Percentiles rank a stretch among this genome's conserved stretches.
Conservation (phyloP, 1,140 invertebrate species). For the Heliconius eleuchia region DNA sequence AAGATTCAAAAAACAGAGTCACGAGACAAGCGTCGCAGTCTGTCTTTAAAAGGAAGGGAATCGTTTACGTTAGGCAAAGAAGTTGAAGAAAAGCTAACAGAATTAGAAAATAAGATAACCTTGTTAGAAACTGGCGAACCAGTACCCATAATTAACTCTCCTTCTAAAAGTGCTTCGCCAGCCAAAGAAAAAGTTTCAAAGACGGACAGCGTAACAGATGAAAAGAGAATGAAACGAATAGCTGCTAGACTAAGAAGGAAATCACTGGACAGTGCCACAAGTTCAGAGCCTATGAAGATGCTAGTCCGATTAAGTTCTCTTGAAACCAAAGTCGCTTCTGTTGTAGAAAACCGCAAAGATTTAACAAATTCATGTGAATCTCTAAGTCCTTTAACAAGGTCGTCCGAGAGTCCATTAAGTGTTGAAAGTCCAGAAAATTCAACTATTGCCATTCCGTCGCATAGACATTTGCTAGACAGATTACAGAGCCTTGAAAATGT, state of each 20-base stretch:
- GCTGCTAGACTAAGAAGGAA: constrained; percentile 84
- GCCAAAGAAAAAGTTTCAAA: constrained; percentile 79
- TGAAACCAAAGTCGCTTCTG: constrained; percentile 87
- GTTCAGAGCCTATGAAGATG: constrained; percentile 89
- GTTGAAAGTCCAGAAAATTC: constrained; percentile 64
- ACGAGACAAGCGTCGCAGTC: constrained; percentile 88
- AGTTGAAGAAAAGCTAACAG: constrained; percentile 90
- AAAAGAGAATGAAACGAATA: constrained; percentile 79
- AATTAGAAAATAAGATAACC: constrained; percentile 89
- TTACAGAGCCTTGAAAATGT: constrained; percentile 83
- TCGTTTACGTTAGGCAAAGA: constrained; percentile 90
- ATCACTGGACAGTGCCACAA: constrained; percentile 88
- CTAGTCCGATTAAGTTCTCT: constrained; percentile 87
- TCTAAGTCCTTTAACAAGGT: constrained; percentile 68
- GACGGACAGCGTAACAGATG: constrained; percentile 79
- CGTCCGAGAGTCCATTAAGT: constrained; percentile 59
- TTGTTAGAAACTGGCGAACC: constrained; percentile 82
- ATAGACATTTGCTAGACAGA: constrained; percentile 81
- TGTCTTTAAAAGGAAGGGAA: constrained; percentile 91
- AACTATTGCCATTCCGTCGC: constrained; percentile 66
- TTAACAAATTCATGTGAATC: constrained; percentile 81
- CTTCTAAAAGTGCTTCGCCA: constrained; percentile 76
- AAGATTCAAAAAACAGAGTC: constrained; percentile 90
- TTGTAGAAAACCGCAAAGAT: constrained; percentile 78
- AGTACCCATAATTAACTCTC: constrained; percentile 77